phyloP scores from a whole-genome alignment of 2,888 invertebrate genomes.

The Aquatica leii region DNA sequence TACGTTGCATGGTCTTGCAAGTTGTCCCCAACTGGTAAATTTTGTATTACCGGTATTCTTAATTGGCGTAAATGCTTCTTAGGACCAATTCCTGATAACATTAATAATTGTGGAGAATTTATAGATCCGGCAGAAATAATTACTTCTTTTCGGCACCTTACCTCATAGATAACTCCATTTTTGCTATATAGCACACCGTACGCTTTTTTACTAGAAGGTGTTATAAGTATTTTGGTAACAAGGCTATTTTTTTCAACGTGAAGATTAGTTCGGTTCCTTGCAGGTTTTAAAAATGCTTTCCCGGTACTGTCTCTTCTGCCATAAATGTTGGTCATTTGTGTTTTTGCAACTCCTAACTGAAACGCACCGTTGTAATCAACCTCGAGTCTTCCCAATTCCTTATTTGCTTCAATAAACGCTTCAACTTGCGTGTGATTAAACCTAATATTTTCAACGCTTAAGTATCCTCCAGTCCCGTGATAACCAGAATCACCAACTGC shows the following conservation, averaged over 20 bases:
- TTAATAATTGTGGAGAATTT: constrained; percentile 64
- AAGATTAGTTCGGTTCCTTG: constrained; percentile 64
- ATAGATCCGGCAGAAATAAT: constrained; percentile 80
- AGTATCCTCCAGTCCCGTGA: constrained; percentile 70
- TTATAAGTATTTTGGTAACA: constrained; percentile 66
- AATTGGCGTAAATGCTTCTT: too few relatives aligned
- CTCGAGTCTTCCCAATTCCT: constrained; percentile 71
- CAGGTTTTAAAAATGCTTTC: constrained; percentile 67
- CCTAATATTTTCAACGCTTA: constrained; percentile 71
- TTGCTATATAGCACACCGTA: constrained; percentile 66
- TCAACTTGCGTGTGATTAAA: constrained; percentile 64
- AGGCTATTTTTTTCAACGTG: constrained; percentile 65
- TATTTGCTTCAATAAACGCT: too few relatives aligned
- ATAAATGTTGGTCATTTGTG: constrained; percentile 68
- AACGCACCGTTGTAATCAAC: constrained; percentile 70
- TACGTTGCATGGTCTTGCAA: constrained; percentile 46
- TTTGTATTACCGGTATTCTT: constrained; percentile 2
- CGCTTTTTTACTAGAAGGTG: constrained; percentile 62
- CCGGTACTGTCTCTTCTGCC: constrained; percentile 69
- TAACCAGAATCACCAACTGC: constrained; percentile 64
- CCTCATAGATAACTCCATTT: constrained; percentile 59
- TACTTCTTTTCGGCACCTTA: constrained; percentile 71
- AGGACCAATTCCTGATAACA: too few relatives aligned
- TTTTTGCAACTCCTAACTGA: constrained; percentile 69
- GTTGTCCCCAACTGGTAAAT: constrained; percentile 35